Percentiles rank a stretch among this genome's conserved stretches.
Evolutionary conservation across 2,888 invertebrate genomes (phyloP).

Genomic region (Seira ritae): DNA sequence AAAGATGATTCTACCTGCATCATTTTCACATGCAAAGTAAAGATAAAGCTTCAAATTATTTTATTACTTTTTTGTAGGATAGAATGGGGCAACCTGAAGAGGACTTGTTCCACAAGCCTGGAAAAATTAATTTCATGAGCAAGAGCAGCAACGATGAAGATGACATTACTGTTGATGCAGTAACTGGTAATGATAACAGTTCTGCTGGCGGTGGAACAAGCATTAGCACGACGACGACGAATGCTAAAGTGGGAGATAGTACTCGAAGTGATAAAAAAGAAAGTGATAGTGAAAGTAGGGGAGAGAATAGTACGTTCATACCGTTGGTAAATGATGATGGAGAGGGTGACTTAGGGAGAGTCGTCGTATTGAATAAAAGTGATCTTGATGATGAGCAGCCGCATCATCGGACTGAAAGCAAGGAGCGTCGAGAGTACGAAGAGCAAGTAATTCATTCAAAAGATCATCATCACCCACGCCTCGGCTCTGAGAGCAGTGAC

Average conservation of each 20-base stretch:
- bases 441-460: slow-evolving; percentile 33
- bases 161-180: slow-evolving; percentile 18
- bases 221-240: not conserved
- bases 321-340: slow-evolving; percentile 44
- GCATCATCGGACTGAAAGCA: slow-evolving; percentile 1
- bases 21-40: no score
- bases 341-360: slow-evolving; percentile 19
- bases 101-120: slow-evolving; percentile 43
- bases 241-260: slow-evolving; percentile 26
- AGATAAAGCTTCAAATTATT: no score
- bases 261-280: slow-evolving; percentile 3
- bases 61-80: not conserved
- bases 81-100: slow-evolving; percentile 67
- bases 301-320: slow-evolving; percentile 22
- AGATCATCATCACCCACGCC: slow-evolving; percentile 38
- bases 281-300: slow-evolving; percentile 9
- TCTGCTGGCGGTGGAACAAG: not conserved
- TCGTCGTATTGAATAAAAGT: slow-evolving; percentile 28
- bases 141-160: slow-evolving; percentile 13
- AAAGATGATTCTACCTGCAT: no score
- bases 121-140: slow-evolving; percentile 18
- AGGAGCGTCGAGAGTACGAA: not conserved
- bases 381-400: not conserved
- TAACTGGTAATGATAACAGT: not conserved
- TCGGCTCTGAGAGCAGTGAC: slow-evolving; percentile 37